phyloP scores from a whole-genome alignment of 2,113 vertebrate species.

The Micronycteris hirsuta region DNA sequence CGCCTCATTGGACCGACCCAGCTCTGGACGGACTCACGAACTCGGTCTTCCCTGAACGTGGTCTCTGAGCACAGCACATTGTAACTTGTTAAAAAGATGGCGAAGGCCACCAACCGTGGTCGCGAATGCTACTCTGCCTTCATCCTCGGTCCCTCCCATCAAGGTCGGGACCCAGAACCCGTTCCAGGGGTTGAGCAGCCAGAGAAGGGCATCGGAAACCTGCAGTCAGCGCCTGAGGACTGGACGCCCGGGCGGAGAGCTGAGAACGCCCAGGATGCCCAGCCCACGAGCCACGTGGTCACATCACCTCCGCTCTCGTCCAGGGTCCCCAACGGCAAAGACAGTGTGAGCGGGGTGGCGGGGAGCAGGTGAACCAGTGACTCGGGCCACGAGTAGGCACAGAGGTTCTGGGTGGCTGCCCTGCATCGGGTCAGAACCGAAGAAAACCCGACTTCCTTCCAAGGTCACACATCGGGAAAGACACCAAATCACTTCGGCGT shows the following conservation, averaged over 20 bases:
- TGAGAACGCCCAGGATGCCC: accelerated
- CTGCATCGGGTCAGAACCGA: neutral
- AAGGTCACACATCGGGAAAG: neutral
- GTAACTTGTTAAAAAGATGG: neutral
- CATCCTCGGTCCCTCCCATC: neutral
- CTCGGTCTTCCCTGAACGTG: neutral
- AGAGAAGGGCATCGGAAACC: neutral
- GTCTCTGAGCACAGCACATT: neutral
- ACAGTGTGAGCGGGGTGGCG: neutral
- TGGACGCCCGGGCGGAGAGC: accelerated
- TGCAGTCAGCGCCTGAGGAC: too few relatives aligned
- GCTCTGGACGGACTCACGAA: neutral
- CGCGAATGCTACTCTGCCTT: neutral
- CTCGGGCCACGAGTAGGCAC: neutral
- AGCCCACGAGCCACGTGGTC: accelerated
- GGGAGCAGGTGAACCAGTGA: neutral
- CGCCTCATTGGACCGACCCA: neutral
- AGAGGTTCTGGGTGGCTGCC: accelerated
- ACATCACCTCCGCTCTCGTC: neutral
- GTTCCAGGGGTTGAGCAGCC: neutral
- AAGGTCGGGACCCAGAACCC: neutral
- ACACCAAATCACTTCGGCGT: neutral
- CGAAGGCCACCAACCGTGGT: neutral
- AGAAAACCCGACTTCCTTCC: neutral
- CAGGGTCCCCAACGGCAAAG: neutral